phyloP scores from a whole-genome alignment of 1,140 invertebrate genomes.

The Nomia melanderi region DNA sequence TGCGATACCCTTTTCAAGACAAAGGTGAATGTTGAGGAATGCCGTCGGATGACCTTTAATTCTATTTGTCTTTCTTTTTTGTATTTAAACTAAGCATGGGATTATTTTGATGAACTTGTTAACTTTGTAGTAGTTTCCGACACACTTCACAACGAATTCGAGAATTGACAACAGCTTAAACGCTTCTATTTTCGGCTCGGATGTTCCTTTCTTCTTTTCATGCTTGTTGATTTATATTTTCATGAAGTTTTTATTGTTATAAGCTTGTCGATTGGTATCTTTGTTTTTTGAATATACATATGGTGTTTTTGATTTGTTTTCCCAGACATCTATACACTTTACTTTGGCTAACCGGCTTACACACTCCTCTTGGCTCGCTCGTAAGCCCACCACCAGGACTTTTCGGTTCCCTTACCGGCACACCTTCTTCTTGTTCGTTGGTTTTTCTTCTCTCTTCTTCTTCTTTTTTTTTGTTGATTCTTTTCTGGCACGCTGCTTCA shows the following conservation, averaged over 20 bases:
- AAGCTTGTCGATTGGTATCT: background rate
- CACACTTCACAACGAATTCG: background rate
- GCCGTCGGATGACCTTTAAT: background rate
- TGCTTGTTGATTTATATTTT: background rate
- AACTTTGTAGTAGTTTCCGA: background rate
- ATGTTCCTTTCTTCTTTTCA: background rate
- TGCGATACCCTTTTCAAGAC: slow-evolving; percentile 88
- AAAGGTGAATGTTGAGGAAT: slow-evolving; percentile 79
- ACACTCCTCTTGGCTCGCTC: slow-evolving; percentile 17
- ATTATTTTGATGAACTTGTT: no score
- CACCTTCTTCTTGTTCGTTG: background rate
- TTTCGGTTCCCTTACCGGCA: slow-evolving; percentile 23
- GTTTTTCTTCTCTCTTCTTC: slow-evolving; percentile 44
- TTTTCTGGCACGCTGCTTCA: slow-evolving; percentile 34
- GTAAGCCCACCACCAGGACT: slow-evolving; percentile 53
- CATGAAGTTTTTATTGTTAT: background rate
- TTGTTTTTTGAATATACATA: background rate
- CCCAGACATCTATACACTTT: slow-evolving; percentile 63
- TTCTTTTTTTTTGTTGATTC: no score
- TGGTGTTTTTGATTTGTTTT: slow-evolving; percentile 23
- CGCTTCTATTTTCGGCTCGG: background rate
- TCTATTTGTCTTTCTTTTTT: background rate
- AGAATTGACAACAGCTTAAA: background rate
- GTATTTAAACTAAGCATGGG: background rate
- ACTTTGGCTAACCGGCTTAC: slow-evolving; percentile 59